Percentiles rank a stretch among this genome's conserved stretches.
These are phyloP conservation scores for Rafetus swinhoei DNA, from an alignment of 2,113 vertebrate genomes.

Conservation along the genomic window DNA sequence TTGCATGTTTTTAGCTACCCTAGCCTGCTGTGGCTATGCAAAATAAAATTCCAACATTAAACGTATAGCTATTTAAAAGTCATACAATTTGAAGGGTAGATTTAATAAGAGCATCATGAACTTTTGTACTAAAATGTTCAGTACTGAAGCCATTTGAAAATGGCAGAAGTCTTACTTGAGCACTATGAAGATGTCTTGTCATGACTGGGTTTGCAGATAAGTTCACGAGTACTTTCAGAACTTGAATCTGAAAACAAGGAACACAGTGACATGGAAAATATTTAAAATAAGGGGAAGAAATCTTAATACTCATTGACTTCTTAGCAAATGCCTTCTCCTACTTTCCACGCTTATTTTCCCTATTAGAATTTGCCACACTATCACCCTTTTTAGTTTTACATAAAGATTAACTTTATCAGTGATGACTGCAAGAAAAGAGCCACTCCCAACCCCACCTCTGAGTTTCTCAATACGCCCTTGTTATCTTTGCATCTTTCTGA, in stretches of 20 bases:
- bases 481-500: neutral
- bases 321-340: neutral
- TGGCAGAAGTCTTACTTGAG: constrained; percentile 80
- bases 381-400: neutral
- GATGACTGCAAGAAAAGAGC: neutral
- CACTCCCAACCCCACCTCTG: neutral
- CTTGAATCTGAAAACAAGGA: constrained; percentile 85
- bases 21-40: neutral
- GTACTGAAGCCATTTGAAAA: neutral
- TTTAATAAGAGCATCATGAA: neutral
- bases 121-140: neutral
- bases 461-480: neutral
- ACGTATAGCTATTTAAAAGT: neutral
- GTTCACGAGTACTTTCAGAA: constrained; percentile 92
- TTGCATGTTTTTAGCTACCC: neutral
- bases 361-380: neutral
- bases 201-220: constrained; percentile 91
- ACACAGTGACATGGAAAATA: neutral
- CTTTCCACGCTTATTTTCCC: too few relatives aligned
- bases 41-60: neutral
- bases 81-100: neutral
- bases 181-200: constrained; percentile 87
- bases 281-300: neutral
- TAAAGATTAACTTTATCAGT: neutral
- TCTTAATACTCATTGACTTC: neutral